Conservation (phyloP, 2,888 invertebrate genomes). For the Agrotis exclamationis region DNA sequence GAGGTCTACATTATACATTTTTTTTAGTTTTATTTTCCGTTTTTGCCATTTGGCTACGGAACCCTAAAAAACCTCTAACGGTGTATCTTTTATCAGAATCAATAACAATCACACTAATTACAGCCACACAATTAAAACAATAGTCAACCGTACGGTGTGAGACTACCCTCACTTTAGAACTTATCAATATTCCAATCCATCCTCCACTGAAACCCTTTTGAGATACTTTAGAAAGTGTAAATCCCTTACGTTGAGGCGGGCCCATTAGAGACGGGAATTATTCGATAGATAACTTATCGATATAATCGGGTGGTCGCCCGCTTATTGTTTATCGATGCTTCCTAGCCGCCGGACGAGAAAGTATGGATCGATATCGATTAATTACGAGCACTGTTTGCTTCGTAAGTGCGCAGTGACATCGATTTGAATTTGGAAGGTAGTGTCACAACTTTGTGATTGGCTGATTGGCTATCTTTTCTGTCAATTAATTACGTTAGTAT, state of each 20-base stretch:
- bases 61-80: neutral
- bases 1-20: no score
- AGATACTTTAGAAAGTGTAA: conserved; percentile 90
- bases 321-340: conserved; percentile 89
- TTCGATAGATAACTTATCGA: conserved; percentile 86
- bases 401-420: conserved; percentile 85
- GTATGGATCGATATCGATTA: conserved; percentile 86
- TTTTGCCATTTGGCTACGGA: no score
- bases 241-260: conserved; percentile 84
- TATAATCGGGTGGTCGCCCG: conserved; percentile 84
- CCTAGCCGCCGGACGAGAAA: conserved; percentile 78
- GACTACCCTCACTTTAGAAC: conserved; percentile 56
- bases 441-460: conserved; percentile 61
- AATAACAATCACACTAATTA: neutral
- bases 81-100: neutral
- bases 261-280: conserved; percentile 88
- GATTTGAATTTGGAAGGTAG: conserved; percentile 69
- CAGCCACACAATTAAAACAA: neutral
- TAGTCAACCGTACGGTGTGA: conserved; percentile 43
- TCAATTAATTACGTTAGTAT: conserved; percentile 41
- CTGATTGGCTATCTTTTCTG: conserved; percentile 54
- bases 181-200: conserved; percentile 88
- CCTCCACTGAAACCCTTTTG: conserved; percentile 80
- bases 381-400: conserved; percentile 83
- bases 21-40: no score